A percentile compares a stretch with the other conserved stretches of the same genome.
phyloP scores from a whole-genome alignment of 2,888 invertebrate genomes.

The Tillus elongatus region DNA sequence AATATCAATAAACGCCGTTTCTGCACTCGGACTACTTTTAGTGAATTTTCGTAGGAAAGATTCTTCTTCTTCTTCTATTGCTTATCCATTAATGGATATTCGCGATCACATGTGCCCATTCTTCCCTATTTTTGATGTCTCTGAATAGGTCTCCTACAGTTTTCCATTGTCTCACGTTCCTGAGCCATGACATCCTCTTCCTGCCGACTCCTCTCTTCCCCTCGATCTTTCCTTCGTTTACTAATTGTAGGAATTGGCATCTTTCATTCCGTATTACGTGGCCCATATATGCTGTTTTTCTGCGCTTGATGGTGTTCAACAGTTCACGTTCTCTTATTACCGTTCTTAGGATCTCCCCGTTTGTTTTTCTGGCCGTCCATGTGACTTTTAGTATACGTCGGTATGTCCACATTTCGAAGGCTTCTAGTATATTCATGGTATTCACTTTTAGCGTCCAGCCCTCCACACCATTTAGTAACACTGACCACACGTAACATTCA shows the following conservation, averaged over 20 bases:
- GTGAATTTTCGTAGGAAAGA: too few species aligned
- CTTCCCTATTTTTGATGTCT: constrained; percentile 1
- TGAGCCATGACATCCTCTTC: background rate
- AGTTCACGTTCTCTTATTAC: background rate
- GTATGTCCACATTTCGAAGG: background rate
- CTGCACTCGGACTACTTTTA: too few species aligned
- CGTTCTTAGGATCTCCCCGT: constrained; percentile 2
- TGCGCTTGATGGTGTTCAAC: background rate
- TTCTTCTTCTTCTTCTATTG: constrained; percentile 3
- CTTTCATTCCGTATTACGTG: background rate
- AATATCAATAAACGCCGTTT: too few species aligned
- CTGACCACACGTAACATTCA: background rate
- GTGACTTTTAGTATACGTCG: background rate
- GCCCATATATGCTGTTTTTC: background rate
- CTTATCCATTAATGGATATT: background rate
- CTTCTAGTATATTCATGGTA: constrained; percentile 2
- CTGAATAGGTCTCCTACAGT: background rate
- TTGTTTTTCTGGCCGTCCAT: background rate
- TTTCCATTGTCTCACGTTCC: background rate
- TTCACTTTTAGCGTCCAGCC: constrained; percentile 2
- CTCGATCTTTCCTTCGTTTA: background rate
- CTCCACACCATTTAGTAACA: constrained; percentile 2
- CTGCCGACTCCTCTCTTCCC: constrained; percentile 2
- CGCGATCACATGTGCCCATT: too few species aligned
- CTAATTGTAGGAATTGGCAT: background rate